Conservation (phyloP, 2,888 invertebrate species). For the Ectemnius continuus region DNA sequence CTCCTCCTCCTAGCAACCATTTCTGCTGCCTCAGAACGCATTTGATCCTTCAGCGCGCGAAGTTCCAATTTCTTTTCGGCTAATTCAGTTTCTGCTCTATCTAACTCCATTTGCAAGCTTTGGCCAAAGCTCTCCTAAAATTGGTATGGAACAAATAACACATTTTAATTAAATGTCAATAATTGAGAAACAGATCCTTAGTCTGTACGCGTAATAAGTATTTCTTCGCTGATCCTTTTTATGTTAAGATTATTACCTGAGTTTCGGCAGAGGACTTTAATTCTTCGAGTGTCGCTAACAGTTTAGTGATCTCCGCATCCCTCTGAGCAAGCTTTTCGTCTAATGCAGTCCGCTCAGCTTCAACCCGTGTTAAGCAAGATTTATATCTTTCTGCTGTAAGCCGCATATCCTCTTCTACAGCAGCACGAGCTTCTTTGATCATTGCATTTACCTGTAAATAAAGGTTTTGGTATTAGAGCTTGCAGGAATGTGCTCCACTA, state of each 20-base stretch:
- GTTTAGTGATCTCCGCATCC: conserved; percentile 65
- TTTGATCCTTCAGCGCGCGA: conserved; percentile 71
- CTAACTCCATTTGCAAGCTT: conserved; percentile 74
- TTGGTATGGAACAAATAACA: conserved; percentile 12
- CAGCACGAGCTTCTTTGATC: conserved; percentile 64
- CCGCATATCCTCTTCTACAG: conserved; percentile 68
- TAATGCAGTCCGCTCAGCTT: conserved; percentile 65
- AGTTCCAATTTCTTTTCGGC: conserved; percentile 73
- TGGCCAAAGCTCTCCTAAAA: conserved; percentile 74
- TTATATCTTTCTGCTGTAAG: conserved; percentile 64
- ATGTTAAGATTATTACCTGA: conserved; percentile 61
- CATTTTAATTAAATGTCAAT: background rate
- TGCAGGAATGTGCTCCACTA: background rate
- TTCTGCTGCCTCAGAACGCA: conserved; percentile 72
- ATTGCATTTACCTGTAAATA: conserved; percentile 61
- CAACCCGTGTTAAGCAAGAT: conserved; percentile 59
- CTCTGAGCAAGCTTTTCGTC: conserved; percentile 65
- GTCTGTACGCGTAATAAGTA: no score
- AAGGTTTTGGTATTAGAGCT: conserved; percentile 4
- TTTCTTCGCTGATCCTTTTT: background rate
- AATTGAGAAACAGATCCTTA: no score
- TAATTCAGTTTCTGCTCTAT: conserved; percentile 72
- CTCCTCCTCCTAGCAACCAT: conserved; percentile 71
- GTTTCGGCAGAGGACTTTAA: conserved; percentile 71
- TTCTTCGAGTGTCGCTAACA: conserved; percentile 67